Evolutionary conservation across 2,113 vertebrate genomes (phyloP), one percentile per base, ranked within the genome.

Genomic region (Cercocebus atys): DNA sequence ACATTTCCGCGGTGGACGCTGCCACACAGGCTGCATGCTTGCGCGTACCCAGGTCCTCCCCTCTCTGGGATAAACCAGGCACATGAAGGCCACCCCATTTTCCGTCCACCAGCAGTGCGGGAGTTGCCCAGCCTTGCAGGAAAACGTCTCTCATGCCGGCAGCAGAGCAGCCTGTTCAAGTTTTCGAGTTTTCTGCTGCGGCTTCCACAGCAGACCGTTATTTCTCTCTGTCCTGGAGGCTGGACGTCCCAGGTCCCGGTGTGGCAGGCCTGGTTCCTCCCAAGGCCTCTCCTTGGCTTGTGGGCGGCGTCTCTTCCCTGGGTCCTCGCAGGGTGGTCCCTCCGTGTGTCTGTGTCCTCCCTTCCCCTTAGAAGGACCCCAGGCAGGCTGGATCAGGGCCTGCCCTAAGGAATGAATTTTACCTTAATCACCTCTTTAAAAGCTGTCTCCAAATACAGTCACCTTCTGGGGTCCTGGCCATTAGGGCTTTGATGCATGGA

Each of bases 111-210:
- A 81, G 79, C 79, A 7, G 12, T 32, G 5, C 0, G 6, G 47
- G 8, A 6, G 78, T 35, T 0, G 2, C 47, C 47, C 17, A 4
- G 18, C 2, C 35, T 12, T 14, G 0, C 35, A 80, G 18, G 50
- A 23, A 25, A 25, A 7, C 1, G 11, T 14, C 13, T 22, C 3
- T 2, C 35, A 11, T n/a, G 8, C 1, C 10, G 2, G 32, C 32
- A 11, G 68, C 30, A 1, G 20, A n/a, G 32, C 32, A 12, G 11
- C 47, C 47, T 1, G 5, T 6, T 11, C 5, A 8, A 20, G 79
- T 14, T 55, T 23, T 50, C 3, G 14, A 50, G 47, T 50, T 50
- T 50, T 50, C 47, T 50, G 47, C 47, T 14, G 18, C 0, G 0
- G 8, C 68, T 72, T 72, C 35, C 18, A 10, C 68, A 47, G 25